Evolutionary conservation across 2,888 invertebrate species (phyloP), one percentile per base, ranked within the genome.

Genomic region (Napeogenes inachia): DNA sequence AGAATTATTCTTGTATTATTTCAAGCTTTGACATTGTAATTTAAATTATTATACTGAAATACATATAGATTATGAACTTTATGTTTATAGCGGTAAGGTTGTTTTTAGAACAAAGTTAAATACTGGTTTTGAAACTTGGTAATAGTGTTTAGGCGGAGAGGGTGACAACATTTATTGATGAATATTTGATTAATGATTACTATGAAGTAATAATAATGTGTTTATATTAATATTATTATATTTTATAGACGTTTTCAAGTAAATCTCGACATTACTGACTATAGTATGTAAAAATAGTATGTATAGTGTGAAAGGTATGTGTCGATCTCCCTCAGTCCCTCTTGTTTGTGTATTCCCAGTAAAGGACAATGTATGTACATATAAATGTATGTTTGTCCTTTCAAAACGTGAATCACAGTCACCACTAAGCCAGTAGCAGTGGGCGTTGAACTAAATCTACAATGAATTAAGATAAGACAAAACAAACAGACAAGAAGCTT

Each of bases 1-100:
- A 38, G 38, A 63, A 54, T 57, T 47, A 35, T 33, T 13, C 57
- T 10, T 38, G 54, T 55, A 50, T 62, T 57, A 62, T 61, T 60
- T 62, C 60, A 65, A 54, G 55, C 60, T 78, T 82, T 79, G 81
- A 84, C 81, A 80, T 79, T 77, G 76, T 83, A 82, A 83, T 83
- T 81, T 78, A 73, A 75, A 78, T 80, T 77, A 78, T 77, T 72
- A 75, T 75, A 75, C 72, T 73, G 65, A 66, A 59, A 58, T 57
- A 61, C 47, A 65, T 65, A 70, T 69, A 65, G 50, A 30, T 68
- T 56, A 42, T 60, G 59, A 64, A 57, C 58, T 55, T 71, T 80
- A 73, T 70, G 45, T 1, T 10, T 53, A 42, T 13, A 10, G 46
- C 5, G 0, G 57, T 71, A 78, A 72, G 68, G 70, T 65, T 58